phyloP scores from a whole-genome alignment of 2,888 invertebrate genomes.

The Eumacrocentrus americanus region DNA sequence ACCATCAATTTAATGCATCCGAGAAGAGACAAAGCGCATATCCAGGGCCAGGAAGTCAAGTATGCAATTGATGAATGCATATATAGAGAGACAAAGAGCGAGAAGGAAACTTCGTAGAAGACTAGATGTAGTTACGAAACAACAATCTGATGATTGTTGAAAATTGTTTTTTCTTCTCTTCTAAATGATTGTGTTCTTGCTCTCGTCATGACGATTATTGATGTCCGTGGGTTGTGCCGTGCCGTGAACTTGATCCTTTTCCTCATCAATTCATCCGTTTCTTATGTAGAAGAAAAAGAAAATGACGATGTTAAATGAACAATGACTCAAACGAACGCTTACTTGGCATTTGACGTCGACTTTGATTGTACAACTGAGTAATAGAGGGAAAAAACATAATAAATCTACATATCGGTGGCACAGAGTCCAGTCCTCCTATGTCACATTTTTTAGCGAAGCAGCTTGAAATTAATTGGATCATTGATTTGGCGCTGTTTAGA shows the following conservation, averaged over 20 bases:
- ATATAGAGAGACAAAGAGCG: too few species aligned
- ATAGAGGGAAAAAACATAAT: too few species aligned
- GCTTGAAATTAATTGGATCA: too few species aligned
- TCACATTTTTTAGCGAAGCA: too few species aligned
- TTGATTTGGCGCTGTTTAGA: too few species aligned
- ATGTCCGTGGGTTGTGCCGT: conserved; percentile 11
- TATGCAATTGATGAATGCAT: conserved; percentile 42
- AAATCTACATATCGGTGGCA: too few species aligned
- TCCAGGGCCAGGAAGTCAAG: conserved; percentile 39
- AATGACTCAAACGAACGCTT: too few species aligned
- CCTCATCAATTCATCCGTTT: neutral
- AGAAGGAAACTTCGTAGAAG: conserved; percentile 12
- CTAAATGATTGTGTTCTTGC: neutral
- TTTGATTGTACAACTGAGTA: too few species aligned
- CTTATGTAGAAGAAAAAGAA: neutral
- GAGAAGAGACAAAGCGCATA: neutral
- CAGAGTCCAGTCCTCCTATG: too few species aligned
- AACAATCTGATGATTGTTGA: neutral
- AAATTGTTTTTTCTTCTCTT: conserved; percentile 5
- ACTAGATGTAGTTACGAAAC: conserved; percentile 16
- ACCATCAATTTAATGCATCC: neutral
- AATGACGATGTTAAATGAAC: neutral
- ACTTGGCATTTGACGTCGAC: too few species aligned
- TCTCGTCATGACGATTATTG: conserved; percentile 15
- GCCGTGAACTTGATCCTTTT: conserved; percentile 24